Evolutionary conservation across 2,113 vertebrate genomes (phyloP), one percentile per base, ranked within the genome.

Genomic region (Sminthopsis crassicaudata): DNA sequence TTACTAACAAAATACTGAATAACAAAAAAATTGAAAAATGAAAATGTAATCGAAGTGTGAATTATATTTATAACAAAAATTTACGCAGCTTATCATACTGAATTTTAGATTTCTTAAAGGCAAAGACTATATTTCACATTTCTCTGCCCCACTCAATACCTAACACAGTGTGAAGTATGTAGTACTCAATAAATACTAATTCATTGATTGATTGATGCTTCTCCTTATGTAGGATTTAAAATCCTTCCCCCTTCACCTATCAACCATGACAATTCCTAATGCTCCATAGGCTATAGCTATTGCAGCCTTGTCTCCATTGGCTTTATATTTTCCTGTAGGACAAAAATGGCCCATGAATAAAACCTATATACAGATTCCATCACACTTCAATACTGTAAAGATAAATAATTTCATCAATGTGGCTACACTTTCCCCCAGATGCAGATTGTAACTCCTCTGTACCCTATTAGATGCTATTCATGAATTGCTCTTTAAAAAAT

Each of bases 51-150:
- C 91, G 7, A 89, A 94, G 36, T 8, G 1, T 51, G 9, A 92
- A 93, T 30, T 90, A 46, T 94, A 51, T 96, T 53, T 84, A 42
- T 46, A 46, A 90, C 42, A 96, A 46, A 76, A 60, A 67, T 27
- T 9, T 96, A 51, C 23, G 25, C 11, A 90, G 9, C 8, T 53
- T 90, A 48, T 96, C 93, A 95, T 95, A 91, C 92, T 53, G 48
- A 26, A 88, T 10, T 93, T 48, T 91, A 89, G 95, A 54, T 5
- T 54, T 25, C 57, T 95, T 92, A 23, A 46, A 93, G 91, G 54
- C 60, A 93, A 91, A 26, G 11, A 16, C 7, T 3, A 1, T 8
- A 12, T 92, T 91, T 96, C 88, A 54, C 48, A 55, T 67, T 92
- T 94, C 54, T 54, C 5, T 30, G 92, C 89, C 52, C 84, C 36